Conservation (phyloP, 2,113 vertebrate genomes). For the Scalopus aquaticus region DNA sequence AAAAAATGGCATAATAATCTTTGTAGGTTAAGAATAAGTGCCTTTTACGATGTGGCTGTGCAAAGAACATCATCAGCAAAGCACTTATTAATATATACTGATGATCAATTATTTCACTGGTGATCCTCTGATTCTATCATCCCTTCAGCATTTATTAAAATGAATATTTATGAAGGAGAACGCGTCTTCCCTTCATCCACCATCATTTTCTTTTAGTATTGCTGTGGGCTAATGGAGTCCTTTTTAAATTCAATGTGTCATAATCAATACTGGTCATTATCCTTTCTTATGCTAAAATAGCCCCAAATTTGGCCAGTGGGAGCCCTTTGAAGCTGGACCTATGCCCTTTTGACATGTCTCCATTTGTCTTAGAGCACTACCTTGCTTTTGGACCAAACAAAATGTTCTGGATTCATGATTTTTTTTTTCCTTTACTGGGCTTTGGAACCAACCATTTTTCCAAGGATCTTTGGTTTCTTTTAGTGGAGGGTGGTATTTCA, state of each 20-base stretch:
- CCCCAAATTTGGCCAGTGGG: not conserved
- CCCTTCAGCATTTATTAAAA: not conserved
- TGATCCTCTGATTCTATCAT: not conserved
- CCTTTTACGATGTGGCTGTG: not conserved
- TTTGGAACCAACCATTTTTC: not conserved
- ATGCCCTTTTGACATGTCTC: not conserved
- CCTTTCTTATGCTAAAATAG: constrained; percentile 18
- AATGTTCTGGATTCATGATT: not conserved
- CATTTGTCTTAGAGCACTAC: not conserved
- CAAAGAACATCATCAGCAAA: not conserved
- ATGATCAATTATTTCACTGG: not conserved
- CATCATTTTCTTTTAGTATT: not conserved
- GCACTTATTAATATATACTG: not conserved
- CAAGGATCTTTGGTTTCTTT: not conserved
- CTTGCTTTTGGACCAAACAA: not conserved
- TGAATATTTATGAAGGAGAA: not conserved
- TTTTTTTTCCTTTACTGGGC: not conserved
- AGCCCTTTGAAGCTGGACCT: not conserved
- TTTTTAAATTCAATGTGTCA: not conserved
- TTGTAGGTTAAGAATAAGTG: not conserved
- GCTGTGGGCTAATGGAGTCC: not conserved
- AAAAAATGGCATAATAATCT: not conserved
- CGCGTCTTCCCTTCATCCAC: not conserved
- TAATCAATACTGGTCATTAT: not conserved
- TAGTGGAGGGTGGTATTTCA: not conserved